These are phyloP conservation scores for Oryzias melastigma DNA, from an alignment of 2,113 vertebrate genomes.

Conservation along the genomic window DNA sequence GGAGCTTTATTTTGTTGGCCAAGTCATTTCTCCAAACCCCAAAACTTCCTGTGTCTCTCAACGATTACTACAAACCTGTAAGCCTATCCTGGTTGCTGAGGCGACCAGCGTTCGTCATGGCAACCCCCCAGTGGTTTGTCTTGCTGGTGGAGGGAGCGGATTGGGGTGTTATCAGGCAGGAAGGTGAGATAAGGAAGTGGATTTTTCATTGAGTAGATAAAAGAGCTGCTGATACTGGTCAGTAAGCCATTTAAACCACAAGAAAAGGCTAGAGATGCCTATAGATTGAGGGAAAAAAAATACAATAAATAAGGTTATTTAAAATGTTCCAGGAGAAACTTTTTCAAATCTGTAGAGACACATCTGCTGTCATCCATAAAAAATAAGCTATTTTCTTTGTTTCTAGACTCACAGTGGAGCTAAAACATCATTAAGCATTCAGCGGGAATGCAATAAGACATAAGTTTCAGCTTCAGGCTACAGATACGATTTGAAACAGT, in stretches of 20 bases:
- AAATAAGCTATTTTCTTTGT: background rate
- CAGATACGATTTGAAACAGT: background rate
- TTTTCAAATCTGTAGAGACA: background rate
- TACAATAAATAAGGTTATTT: no score
- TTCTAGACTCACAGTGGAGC: background rate
- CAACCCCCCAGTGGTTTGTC: constrained; percentile 62
- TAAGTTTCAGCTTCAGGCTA: background rate
- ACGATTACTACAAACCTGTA: constrained; percentile 60
- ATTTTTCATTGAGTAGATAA: constrained; percentile 41
- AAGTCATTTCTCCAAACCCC: constrained; percentile 17
- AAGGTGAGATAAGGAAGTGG: constrained; percentile 59
- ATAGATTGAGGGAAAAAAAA: background rate
- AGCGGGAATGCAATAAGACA: background rate
- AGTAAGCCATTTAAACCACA: constrained; percentile 42
- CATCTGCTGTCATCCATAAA: background rate
- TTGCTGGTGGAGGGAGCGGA: constrained; percentile 14
- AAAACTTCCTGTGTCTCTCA: constrained; percentile 19
- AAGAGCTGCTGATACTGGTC: constrained; percentile 47
- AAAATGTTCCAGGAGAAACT: no score
- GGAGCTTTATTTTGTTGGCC: background rate
- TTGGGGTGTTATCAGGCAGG: constrained; percentile 43
- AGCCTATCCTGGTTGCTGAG: constrained; percentile 65
- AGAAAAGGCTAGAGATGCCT: constrained; percentile 7
- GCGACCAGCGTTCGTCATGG: constrained; percentile 64
- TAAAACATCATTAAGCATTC: background rate